Evolutionary conservation across 2,888 invertebrate genomes (phyloP).

Genomic region (Mycalesis mineus): DNA sequence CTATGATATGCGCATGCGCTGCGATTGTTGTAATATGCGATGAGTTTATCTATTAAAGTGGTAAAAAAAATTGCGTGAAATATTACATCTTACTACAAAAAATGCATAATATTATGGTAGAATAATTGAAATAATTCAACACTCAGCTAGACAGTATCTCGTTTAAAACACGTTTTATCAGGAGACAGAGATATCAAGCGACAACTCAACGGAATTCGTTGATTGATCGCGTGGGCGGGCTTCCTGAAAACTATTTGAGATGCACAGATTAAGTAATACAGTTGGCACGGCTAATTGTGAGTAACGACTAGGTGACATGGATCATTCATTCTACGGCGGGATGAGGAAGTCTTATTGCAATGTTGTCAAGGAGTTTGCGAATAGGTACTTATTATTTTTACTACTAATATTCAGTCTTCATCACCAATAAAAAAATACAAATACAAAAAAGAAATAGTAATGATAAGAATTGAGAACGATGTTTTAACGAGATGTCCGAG

Average conservation of each 20-base stretch:
- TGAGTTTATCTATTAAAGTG: no score
- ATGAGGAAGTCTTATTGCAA: slow-evolving; percentile 10
- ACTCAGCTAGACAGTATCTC: neutral
- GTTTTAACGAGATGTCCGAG: no score
- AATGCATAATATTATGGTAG: no score
- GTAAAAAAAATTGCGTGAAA: no score
- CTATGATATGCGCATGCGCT: no score
- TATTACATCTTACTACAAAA: no score
- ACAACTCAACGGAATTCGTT: slow-evolving; percentile 9
- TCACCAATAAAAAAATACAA: no score
- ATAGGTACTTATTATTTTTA: neutral
- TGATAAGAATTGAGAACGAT: no score
- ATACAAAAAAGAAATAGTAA: no score
- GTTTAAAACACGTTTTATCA: neutral
- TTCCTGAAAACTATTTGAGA: slow-evolving; percentile 21
- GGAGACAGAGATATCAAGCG: slow-evolving; percentile 12
- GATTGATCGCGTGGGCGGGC: slow-evolving; percentile 19
- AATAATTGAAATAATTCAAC: neutral
- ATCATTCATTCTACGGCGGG: slow-evolving; percentile 19
- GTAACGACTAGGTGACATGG: slow-evolving; percentile 17
- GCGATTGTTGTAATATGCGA: no score
- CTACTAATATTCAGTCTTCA: no score
- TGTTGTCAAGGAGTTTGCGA: slow-evolving; percentile 17
- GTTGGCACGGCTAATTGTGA: slow-evolving; percentile 25
- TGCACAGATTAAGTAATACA: slow-evolving; percentile 29